These are phyloP conservation scores for Haliclona indistincta DNA, from an alignment of 37 sponge, comb jelly and placozoan species.

Conservation along the genomic window DNA sequence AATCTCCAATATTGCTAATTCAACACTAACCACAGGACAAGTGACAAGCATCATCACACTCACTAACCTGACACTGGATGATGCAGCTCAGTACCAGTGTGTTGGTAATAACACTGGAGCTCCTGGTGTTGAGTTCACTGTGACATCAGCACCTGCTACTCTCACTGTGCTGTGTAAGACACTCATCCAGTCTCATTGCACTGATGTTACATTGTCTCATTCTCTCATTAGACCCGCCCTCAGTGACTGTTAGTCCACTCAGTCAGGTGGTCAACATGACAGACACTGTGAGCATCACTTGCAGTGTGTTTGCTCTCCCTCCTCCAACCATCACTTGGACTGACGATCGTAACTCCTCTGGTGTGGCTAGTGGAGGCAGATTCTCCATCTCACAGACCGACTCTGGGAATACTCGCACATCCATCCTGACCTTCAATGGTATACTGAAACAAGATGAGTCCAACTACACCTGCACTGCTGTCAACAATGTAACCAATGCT, in stretches of 20 bases:
- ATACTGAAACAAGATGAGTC: constrained; percentile 1
- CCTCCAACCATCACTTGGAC: constrained; percentile 2
- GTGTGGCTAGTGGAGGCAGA: not conserved
- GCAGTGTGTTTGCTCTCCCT: constrained; percentile 13
- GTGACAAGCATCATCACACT: too few relatives aligned
- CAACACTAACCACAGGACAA: too few relatives aligned
- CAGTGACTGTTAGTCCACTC: not conserved
- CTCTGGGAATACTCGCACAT: not conserved
- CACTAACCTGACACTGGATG: too few relatives aligned
- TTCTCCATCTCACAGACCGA: not conserved
- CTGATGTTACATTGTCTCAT: too few relatives aligned
- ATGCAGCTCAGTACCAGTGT: too few relatives aligned
- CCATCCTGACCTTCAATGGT: not conserved
- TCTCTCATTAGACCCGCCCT: constrained; percentile 1
- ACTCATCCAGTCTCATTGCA: too few relatives aligned
- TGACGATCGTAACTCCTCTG: not conserved
- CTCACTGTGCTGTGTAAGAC: too few relatives aligned
- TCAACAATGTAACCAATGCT: constrained; percentile 8
- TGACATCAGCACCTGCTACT: too few relatives aligned
- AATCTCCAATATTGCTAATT: too few relatives aligned
- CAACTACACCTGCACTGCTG: constrained; percentile 11
- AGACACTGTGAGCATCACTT: not conserved
- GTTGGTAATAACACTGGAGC: too few relatives aligned
- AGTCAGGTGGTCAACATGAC: not conserved
- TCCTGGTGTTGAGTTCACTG: too few relatives aligned